Conservation (phyloP, 2,888 invertebrate species). For the Petrophora chlorosata region DNA sequence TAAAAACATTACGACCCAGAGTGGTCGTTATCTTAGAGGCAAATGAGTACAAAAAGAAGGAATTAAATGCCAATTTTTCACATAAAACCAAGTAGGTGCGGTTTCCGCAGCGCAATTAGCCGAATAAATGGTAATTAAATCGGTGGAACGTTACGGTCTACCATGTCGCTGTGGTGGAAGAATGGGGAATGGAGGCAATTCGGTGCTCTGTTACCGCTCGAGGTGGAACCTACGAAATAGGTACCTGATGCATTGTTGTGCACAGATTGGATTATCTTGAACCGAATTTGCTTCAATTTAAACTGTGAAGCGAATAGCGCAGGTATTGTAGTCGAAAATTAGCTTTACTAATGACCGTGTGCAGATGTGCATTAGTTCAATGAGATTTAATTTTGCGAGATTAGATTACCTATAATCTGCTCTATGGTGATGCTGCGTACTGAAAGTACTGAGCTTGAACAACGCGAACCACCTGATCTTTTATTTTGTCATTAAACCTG, state of each 20-base stretch:
- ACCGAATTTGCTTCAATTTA: conserved; percentile 18
- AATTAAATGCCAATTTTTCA: conserved; percentile 31
- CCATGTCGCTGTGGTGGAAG: conserved; percentile 39
- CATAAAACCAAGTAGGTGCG: conserved; percentile 45
- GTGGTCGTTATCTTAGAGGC: conserved; percentile 16
- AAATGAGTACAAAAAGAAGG: conserved; percentile 25
- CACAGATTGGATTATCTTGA: conserved; percentile 15
- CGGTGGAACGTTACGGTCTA: conserved; percentile 41
- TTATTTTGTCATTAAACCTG: no score
- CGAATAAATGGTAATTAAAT: conserved; percentile 54
- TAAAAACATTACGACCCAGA: conserved; percentile 7
- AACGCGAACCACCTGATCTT: no score
- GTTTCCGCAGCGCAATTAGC: conserved; percentile 41
- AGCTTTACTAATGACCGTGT: no score
- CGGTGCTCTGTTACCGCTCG: conserved; percentile 8
- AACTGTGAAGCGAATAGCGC: no score
- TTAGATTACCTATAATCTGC: no score
- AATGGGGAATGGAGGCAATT: conserved; percentile 34
- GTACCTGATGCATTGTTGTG: conserved; percentile 14
- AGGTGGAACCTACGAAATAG: conserved; percentile 26
- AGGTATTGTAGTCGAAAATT: no score
- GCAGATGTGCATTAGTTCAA: no score
- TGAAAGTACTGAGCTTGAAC: no score
- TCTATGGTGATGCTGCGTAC: no score
- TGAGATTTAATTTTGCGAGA: no score